Base-by-base conservation (phyloP, 2,888 invertebrate genomes). In the Papilio protenor region DNA sequence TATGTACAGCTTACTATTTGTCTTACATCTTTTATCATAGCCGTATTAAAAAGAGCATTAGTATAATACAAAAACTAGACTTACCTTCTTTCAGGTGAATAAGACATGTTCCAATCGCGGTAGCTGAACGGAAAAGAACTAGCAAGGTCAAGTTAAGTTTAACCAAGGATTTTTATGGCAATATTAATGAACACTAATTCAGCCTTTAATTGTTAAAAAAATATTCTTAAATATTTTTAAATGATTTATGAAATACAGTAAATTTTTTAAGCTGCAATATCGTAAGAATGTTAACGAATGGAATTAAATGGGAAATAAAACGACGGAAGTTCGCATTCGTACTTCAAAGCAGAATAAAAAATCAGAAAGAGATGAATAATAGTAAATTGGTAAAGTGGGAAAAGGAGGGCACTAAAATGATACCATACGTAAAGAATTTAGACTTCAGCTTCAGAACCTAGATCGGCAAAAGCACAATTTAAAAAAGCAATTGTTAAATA, bases 41-140 rank as follows among this genome's bases (percentile, higher is more conserved):
- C 82, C 81, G 84, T 84, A 82, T 83, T 82, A 81, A 87, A 84
- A 89, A 84, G 79, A 81, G 84, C 81, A 80, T 83, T 81, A 84
- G 88, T 87, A 82, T 83, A 85, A 84, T 80, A 83, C 83, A 87
- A 84, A 91, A 91, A 88, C 89, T 87, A 87, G 88, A 96, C 96
- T 97, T 96, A 97, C 97, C 97, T 96, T 96, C 96, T 96, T 95
- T 97, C 97, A 93, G 96, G 95, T 92, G 96, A 95, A 96, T 96
- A 96, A 95, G 97, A 97, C 97, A 97, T 97, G 96, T 96, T 97
- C 96, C 96, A 96, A 96, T 96, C 96, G 96, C 96, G 95, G 96
- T 96, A 95, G 96, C 95, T 95, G 96, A 96, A 96, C 96, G 96
- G 96, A 96, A 97, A 97, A 96, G 95, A 94, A 94, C 94, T 93